Evolutionary conservation across 2,797 vertebrate genomes (phyloP).

Genomic region (Pangasius sanitwongsei): DNA sequence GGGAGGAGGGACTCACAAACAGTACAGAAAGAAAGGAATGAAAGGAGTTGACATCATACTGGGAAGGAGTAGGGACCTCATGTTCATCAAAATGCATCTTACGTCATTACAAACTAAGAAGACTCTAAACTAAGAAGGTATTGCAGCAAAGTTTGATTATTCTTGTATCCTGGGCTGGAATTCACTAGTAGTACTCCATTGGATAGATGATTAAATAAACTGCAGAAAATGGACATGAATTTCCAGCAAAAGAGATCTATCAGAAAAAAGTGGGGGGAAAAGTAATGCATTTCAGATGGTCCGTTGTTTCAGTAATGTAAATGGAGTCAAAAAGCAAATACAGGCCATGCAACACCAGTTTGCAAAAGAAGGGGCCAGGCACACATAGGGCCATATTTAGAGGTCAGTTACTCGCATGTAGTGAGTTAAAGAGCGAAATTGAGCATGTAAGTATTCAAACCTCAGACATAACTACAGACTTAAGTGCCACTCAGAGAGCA

Average conservation of each 20-base stretch:
- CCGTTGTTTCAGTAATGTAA: neutral
- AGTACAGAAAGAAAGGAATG: constrained; percentile 7
- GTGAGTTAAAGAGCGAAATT: neutral
- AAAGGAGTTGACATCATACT: neutral
- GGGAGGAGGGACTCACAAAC: neutral
- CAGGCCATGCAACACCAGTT: neutral
- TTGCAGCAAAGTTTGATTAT: neutral
- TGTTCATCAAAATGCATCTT: neutral
- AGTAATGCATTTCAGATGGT: neutral
- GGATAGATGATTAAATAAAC: neutral
- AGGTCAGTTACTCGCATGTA: neutral
- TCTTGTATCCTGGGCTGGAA: neutral
- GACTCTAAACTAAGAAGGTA: neutral
- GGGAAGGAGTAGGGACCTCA: neutral
- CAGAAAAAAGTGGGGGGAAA: neutral
- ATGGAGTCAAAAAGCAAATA: neutral
- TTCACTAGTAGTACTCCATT: neutral
- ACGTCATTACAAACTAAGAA: neutral
- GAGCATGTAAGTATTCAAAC: neutral
- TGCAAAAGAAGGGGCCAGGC: neutral
- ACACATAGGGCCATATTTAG: neutral
- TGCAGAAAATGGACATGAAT: neutral
- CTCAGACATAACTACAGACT: neutral
- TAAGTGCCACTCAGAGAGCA: neutral
- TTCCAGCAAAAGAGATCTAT: neutral